Evolutionary conservation across 1,140 invertebrate genomes (phyloP).

Genomic region (Scaptomyza pallida): DNA sequence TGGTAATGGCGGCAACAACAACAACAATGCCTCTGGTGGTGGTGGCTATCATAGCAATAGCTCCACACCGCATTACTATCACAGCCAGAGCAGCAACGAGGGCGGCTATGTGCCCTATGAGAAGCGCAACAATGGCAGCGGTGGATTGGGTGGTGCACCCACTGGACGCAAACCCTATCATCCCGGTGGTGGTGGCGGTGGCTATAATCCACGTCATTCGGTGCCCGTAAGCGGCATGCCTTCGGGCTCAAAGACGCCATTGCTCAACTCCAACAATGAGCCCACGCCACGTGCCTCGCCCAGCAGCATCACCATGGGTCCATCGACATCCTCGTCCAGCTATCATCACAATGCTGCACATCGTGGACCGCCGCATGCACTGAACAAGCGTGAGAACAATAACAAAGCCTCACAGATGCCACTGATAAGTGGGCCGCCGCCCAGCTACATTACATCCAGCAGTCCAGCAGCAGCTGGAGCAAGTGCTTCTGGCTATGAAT

Average conservation of each 20-base stretch:
- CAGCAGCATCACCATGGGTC: constrained; percentile 60
- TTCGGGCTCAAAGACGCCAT: constrained; percentile 61
- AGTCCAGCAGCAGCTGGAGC: constrained; percentile 7
- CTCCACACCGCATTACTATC: constrained; percentile 75
- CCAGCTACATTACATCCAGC: constrained; percentile 56
- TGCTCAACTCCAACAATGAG: constrained; percentile 73
- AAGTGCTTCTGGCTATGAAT: constrained; percentile 40
- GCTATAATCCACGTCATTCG: constrained; percentile 70
- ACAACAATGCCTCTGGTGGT: constrained; percentile 15
- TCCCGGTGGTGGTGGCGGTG: constrained; percentile 42
- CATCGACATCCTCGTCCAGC: constrained; percentile 25
- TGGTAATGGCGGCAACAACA: constrained; percentile 17
- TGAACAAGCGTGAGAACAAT: constrained; percentile 60
- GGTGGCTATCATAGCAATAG: constrained; percentile 73
- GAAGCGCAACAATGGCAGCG: constrained; percentile 59
- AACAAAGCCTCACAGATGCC: constrained; percentile 70
- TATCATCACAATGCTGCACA: constrained; percentile 53
- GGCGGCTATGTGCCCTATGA: constrained; percentile 59
- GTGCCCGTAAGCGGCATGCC: constrained; percentile 56
- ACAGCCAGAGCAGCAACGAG: constrained; percentile 62
- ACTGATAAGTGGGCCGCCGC: constrained; percentile 73
- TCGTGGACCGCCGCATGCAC: constrained; percentile 61
- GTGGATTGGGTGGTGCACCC: constrained; percentile 11
- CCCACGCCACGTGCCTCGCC: constrained; percentile 74
- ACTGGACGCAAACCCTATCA: constrained; percentile 63